phyloP scores from a whole-genome alignment of 2,113 vertebrate genomes.

The zebrafish (Danio rerio) region DNA sequence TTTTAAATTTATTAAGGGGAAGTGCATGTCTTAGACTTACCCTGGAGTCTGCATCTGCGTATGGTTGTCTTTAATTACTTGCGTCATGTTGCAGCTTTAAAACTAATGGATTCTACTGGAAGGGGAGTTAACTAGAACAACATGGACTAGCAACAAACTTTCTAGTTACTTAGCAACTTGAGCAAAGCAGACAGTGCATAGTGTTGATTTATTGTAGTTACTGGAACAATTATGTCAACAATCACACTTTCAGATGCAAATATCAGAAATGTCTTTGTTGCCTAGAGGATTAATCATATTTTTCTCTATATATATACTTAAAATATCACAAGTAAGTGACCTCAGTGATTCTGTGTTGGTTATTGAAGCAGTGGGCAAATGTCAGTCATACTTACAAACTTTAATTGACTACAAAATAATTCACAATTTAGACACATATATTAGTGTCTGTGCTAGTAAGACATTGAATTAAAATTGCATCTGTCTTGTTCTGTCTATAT shows the following conservation, averaged over 20 bases:
- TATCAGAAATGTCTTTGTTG: conserved; percentile 4
- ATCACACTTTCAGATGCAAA: not conserved
- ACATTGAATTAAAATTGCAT: not conserved
- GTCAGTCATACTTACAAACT: not conserved
- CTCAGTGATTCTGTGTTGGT: not conserved
- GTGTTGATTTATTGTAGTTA: not conserved
- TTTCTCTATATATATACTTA: not conserved
- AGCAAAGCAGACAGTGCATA: not conserved
- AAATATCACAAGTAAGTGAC: not conserved
- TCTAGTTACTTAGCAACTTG: conserved; percentile 12
- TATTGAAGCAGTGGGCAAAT: conserved; percentile 20
- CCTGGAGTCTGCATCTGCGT: not conserved
- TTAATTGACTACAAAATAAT: not conserved
- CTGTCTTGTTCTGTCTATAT: not conserved
- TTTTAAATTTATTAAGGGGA: too few species aligned
- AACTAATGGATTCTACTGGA: not conserved
- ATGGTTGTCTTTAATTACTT: not conserved
- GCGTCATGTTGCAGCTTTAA: not conserved
- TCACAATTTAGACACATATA: not conserved
- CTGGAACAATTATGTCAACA: not conserved
- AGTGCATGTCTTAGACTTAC: too few species aligned
- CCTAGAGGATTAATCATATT: not conserved
- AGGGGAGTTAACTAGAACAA: not conserved
- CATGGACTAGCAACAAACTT: not conserved
- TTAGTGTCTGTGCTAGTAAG: not conserved